phyloP scores from a whole-genome alignment of 2,888 invertebrate species.

The Danaus chrysippus region DNA sequence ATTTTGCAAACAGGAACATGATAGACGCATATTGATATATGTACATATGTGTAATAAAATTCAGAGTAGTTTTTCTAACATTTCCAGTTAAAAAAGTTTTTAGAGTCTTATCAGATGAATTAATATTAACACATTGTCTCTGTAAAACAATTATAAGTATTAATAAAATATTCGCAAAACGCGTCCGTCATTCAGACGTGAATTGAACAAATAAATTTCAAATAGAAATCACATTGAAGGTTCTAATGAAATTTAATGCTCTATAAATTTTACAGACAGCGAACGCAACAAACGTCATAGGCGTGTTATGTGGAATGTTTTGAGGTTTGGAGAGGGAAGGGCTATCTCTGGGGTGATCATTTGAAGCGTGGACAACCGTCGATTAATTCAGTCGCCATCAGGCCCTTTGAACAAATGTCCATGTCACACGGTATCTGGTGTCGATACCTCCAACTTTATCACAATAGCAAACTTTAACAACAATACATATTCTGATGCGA shows the following conservation, averaged over 20 bases:
- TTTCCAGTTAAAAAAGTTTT: no score
- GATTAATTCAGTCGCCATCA: conserved; percentile 39
- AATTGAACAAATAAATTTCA: conserved; percentile 4
- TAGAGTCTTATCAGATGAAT: no score
- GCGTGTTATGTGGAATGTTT: conserved; percentile 5
- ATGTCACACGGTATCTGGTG: conserved; percentile 55
- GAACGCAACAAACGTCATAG: conserved; percentile 6
- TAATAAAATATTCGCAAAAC: no score
- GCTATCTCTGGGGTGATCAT: conserved; percentile 32
- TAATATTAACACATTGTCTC: no score
- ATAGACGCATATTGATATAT: no score
- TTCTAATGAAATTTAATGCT: conserved; percentile 7
- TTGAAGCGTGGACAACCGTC: conserved; percentile 31
- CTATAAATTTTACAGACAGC: conserved; percentile 7
- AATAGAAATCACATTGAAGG: conserved; percentile 4
- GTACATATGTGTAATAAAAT: no score
- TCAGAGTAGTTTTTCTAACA: no score
- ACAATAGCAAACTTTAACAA: conserved; percentile 67
- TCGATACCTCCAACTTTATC: conserved; percentile 70
- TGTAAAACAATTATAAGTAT: no score
- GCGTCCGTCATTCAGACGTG: no score
- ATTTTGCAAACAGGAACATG: no score
- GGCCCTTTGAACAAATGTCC: conserved; percentile 58
- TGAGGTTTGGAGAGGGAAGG: conserved; percentile 11
- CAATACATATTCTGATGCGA: conserved; percentile 55